Percentiles rank a stretch among this genome's conserved stretches.
Conservation (phyloP, 2,797 vertebrate species). For the Eutrigla gurnardus region DNA sequence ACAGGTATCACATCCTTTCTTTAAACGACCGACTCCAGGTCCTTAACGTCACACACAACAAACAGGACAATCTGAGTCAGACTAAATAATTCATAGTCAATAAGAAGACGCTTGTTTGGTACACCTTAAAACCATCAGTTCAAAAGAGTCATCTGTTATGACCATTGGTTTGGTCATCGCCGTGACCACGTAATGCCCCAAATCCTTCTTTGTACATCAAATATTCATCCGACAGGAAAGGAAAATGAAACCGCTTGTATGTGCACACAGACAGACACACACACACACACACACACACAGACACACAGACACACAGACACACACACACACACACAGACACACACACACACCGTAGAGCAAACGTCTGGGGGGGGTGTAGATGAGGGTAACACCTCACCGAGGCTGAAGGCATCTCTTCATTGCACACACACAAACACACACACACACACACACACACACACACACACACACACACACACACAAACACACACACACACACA, state of each 20-base stretch:
- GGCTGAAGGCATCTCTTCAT: conserved; percentile 31
- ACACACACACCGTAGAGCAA: conserved; percentile 17
- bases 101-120: background rate
- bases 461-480: background rate
- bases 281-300: too few relatives aligned
- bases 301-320: background rate
- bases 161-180: conserved; percentile 1
- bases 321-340: background rate
- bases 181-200: conserved; percentile 8
- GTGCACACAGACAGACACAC: conserved; percentile 8
- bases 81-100: conserved; percentile 29
- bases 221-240: conserved; percentile 14
- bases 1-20: conserved; percentile 11
- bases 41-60: conserved; percentile 3
- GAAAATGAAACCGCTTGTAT: conserved; percentile 17
- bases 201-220: conserved; percentile 26
- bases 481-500: background rate
- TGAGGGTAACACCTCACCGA: conserved; percentile 38
- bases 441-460: background rate
- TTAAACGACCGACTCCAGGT: conserved; percentile 18
- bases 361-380: conserved; percentile 12
- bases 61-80: conserved; percentile 7
- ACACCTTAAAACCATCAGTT: conserved; percentile 9
- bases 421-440: background rate
- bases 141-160: conserved; percentile 28